Evolutionary conservation across 2,888 invertebrate genomes (phyloP).

Genomic region (Penaeus monodon): DNA sequence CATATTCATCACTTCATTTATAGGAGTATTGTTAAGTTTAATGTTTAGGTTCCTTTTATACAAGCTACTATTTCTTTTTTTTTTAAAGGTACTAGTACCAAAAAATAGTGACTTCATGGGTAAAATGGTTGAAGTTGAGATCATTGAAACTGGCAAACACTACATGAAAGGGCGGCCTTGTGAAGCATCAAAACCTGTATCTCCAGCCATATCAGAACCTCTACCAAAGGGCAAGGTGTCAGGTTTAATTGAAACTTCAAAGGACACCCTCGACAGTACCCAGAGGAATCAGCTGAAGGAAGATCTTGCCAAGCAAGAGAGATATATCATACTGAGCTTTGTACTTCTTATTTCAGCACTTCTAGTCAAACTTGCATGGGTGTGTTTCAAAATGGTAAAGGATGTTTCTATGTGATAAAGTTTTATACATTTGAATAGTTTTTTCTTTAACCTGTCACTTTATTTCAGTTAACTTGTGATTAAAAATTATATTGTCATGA

Average conservation of each 20-base stretch:
- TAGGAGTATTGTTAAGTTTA: too few species aligned
- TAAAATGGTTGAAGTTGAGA: constrained; percentile 83
- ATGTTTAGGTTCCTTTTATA: too few species aligned
- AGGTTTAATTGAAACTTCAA: constrained; percentile 19
- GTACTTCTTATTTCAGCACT: constrained; percentile 59
- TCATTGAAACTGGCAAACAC: constrained; percentile 69
- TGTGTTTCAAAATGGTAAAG: constrained; percentile 54
- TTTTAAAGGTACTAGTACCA: constrained; percentile 80
- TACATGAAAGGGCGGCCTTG: constrained; percentile 54
- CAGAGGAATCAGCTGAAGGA: constrained; percentile 36
- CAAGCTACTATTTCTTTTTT: neutral
- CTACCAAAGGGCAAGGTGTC: constrained; percentile 41
- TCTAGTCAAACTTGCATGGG: constrained; percentile 58
- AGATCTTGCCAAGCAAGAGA: constrained; percentile 52
- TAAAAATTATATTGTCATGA: too few species aligned
- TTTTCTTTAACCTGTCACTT: too few species aligned
- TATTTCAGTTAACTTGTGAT: too few species aligned
- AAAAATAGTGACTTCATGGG: constrained; percentile 84
- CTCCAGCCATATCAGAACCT: constrained; percentile 32
- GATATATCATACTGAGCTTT: constrained; percentile 60
- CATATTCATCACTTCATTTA: too few species aligned
- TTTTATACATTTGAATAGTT: too few species aligned
- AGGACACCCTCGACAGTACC: neutral
- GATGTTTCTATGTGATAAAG: neutral
- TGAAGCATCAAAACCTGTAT: constrained; percentile 32